Evolutionary conservation across 2,888 invertebrate genomes (phyloP).

Genomic region (Atethmia centrago): DNA sequence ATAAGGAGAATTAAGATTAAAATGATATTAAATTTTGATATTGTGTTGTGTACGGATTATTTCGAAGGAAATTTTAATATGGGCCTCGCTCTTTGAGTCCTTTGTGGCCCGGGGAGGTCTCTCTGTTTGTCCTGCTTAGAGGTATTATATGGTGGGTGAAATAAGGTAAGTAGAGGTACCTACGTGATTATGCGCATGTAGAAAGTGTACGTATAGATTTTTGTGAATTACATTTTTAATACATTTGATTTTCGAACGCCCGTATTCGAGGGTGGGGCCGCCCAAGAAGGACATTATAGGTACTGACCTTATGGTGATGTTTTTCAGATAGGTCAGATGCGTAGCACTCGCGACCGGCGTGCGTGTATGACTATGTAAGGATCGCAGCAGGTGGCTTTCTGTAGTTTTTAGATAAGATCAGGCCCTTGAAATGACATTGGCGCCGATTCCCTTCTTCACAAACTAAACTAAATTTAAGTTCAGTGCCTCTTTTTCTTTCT

Average conservation of each 20-base stretch:
- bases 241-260: background rate
- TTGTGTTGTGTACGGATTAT: slow-evolving; percentile 90
- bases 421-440: too few relatives aligned
- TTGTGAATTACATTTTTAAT: background rate
- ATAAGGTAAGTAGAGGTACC: slow-evolving; percentile 42
- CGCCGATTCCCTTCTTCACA: too few relatives aligned
- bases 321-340: background rate
- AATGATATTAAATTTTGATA: slow-evolving; percentile 91
- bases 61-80: slow-evolving; percentile 88
- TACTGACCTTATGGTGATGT: background rate
- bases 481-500: too few relatives aligned
- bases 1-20: slow-evolving; percentile 90
- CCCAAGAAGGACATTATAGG: too few relatives aligned
- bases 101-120: slow-evolving; percentile 68
- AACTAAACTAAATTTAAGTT: too few relatives aligned
- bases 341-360: background rate
- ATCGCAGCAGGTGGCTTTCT: too few relatives aligned
- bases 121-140: slow-evolving; percentile 60
- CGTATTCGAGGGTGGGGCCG: too few relatives aligned
- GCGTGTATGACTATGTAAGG: background rate
- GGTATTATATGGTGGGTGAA: slow-evolving; percentile 50
- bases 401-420: too few relatives aligned
- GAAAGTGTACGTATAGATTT: background rate
- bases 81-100: slow-evolving; percentile 81
- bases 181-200: slow-evolving; percentile 9